Base-by-base conservation (phyloP, 1,140 invertebrate species). In the Hermatobates lingyangjiaoensis region DNA sequence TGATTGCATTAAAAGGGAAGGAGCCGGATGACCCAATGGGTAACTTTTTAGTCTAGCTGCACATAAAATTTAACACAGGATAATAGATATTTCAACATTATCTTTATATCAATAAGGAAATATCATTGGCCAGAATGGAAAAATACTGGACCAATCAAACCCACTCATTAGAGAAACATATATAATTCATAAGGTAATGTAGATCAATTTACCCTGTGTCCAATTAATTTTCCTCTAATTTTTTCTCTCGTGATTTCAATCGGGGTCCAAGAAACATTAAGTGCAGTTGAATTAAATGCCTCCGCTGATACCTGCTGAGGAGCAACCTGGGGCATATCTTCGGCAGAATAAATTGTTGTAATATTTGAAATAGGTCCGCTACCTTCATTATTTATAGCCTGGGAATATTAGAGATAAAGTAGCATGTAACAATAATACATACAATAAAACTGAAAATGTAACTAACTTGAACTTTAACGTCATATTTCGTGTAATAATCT, bases 291-390 rank as follows among this genome's bases (percentile, higher is more conserved):
- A 66, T 97, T 97, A 63, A 75, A 90, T 1, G 83, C 76, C 14
- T 71, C 56, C 0, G 87, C 82, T 21, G 71, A 69, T 0, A 93
- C 81, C 59, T 80, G 72, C 56, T 87, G 83, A 7, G 91, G 91
- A 3, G 88, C 82, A 23, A 83, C 83, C 62, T 84, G 81, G 2
- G 93, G 92, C 83, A 94, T 92, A 63, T 91, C 87, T 71, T 97
- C 92, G 3, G 93, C 91, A 24, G 89, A 93, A 63, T 80, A 92
- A 52, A 96, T 80, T 0, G 76, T 73, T 0, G 74, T 74, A 1
- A 80, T 68, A 20, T 80, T 72, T 50, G 88, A 91, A 47, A 81
- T 76, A 0, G 89, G 89, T 1, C 93, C 92, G 20, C 67, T 66
- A 5, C 91, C 91, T 14, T 83, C 64, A 20, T 76, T 74, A 64